phyloP scores from a whole-genome alignment of 2,113 vertebrate genomes.

The Chloropsis hardwickii region DNA sequence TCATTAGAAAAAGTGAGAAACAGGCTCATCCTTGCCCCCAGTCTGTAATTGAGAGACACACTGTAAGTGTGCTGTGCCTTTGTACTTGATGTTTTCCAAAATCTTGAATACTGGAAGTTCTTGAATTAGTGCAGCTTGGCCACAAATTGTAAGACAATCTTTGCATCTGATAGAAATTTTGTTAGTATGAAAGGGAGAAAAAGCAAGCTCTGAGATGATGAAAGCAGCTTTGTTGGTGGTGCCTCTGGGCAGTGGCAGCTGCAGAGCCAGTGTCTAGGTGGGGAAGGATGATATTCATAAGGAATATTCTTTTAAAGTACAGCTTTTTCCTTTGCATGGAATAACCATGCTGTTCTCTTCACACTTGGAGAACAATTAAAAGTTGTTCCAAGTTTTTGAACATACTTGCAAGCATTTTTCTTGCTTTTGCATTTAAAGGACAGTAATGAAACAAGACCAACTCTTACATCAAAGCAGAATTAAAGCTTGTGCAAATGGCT shows the following conservation, averaged over 20 bases:
- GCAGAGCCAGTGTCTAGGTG: not conserved
- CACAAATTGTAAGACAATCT: not conserved
- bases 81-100: not conserved
- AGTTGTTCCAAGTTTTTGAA: not conserved
- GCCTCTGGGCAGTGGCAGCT: slow-evolving; percentile 18
- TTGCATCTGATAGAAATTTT: not conserved
- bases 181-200: not conserved
- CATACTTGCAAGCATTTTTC: not conserved
- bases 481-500: not conserved
- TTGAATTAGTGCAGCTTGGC: not conserved
- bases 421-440: not conserved
- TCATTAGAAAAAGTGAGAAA: not conserved
- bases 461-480: not conserved
- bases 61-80: not conserved
- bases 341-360: not conserved
- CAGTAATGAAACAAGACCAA: not conserved
- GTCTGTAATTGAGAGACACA: not conserved
- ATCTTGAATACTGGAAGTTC: not conserved
- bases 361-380: not conserved
- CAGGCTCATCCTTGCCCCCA: not conserved
- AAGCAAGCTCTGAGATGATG: not conserved
- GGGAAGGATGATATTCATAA: not conserved
- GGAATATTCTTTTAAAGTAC: not conserved
- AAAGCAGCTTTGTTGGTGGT: slow-evolving; percentile 15
- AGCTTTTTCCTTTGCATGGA: not conserved